Evolutionary conservation across 2,797 vertebrate species (phyloP).

Genomic region (Heterohyrax brucei): DNA sequence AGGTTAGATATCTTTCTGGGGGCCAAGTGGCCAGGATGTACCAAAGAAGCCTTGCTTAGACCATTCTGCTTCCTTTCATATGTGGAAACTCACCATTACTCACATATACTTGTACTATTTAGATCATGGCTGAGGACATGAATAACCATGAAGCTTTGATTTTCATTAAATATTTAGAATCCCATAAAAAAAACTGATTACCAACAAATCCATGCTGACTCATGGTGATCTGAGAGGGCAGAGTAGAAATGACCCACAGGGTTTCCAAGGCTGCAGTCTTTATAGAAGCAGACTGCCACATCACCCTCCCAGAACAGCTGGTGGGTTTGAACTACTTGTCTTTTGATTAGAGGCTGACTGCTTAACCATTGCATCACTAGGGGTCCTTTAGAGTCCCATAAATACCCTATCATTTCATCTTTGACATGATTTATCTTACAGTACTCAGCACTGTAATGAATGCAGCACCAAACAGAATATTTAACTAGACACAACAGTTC

Average conservation of each 20-base stretch:
- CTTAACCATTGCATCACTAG: neutral
- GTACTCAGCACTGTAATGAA: neutral
- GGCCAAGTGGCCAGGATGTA: neutral
- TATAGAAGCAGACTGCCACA: neutral
- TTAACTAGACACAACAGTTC: neutral
- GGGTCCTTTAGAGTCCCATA: neutral
- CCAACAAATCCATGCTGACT: neutral
- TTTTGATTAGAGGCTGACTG: neutral
- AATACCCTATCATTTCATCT: neutral
- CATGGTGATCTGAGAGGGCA: neutral
- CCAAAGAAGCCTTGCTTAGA: neutral
- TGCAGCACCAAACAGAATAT: neutral
- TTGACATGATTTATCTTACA: neutral
- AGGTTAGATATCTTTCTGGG: neutral
- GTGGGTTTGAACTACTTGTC: neutral
- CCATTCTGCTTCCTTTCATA: neutral
- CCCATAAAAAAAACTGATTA: neutral
- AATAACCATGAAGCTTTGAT: neutral
- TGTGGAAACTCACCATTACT: neutral
- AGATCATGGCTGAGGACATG: neutral
- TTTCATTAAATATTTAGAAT: constrained; percentile 27
- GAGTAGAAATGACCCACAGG: neutral
- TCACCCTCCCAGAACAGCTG: neutral
- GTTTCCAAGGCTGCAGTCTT: no score
- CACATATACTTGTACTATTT: rapidly evolving